phyloP scores from a whole-genome alignment of 2,797 vertebrate species.

The Urophycis tenuis region DNA sequence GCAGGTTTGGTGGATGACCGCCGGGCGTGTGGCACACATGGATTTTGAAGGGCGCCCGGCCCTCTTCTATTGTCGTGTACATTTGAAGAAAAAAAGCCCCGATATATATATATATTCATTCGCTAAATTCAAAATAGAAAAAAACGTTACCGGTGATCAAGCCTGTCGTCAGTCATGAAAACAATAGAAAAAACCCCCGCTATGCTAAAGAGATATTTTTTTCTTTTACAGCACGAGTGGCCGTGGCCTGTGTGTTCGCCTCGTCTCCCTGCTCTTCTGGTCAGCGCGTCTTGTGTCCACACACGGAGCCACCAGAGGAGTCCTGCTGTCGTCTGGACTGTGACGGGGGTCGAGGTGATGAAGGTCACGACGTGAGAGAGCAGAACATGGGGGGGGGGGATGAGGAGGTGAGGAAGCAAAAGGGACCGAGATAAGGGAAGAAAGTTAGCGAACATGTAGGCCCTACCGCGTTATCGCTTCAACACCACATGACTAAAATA shows the following conservation, averaged over 20 bases:
- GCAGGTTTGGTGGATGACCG: conserved; percentile 50
- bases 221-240: conserved; percentile 37
- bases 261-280: conserved; percentile 30
- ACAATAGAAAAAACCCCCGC: conserved; percentile 30
- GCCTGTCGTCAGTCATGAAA: neutral
- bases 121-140: neutral
- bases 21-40: conserved; percentile 17
- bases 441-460: conserved; percentile 40
- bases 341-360: conserved; percentile 48
- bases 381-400: conserved; percentile 12
- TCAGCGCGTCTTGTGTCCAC: conserved; percentile 89
- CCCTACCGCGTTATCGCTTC: neutral
- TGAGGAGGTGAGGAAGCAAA: conserved; percentile 20
- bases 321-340: conserved; percentile 98
- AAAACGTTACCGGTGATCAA: neutral
- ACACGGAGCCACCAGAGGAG: conserved; percentile 88
- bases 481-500: neutral
- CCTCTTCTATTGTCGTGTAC: neutral
- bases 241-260: conserved; percentile 13
- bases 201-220: conserved; percentile 24
- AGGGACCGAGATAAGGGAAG: conserved; percentile 27
- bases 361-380: conserved; percentile 36
- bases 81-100: neutral
- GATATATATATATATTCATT: neutral
- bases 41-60: neutral